Base-by-base conservation (phyloP, 2,113 vertebrate species). In the Sebastes schlegelii region DNA sequence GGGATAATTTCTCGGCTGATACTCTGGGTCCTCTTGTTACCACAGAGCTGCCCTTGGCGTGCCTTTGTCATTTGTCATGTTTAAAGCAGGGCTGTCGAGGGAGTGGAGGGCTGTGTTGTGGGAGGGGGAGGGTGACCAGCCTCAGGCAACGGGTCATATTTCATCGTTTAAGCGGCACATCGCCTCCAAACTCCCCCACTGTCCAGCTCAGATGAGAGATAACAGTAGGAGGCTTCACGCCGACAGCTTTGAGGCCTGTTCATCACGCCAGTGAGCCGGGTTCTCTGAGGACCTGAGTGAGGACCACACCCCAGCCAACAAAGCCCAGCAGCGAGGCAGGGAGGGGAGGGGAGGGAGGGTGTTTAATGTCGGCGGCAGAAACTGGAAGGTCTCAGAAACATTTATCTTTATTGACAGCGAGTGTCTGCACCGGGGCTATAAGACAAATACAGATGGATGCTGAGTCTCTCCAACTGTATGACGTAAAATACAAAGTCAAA, bases 41-140 rank as follows among this genome's bases (percentile, higher is more conserved):
- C 80, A 64, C 82, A 48, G 65, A 52, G 74, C 66, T 65, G 90
- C 81, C 88, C 83, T 84, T 58, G 55, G 48, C 10, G 54, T 19
- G 78, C 60, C 77, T 82, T 63, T 80, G 62, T 81, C 88, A 81
- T 91, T 83, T 54, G 78, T 90, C 88, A 90, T 52, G 62, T 85
- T 85, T 81, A 83, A 90, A 85, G 73, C 82, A 54, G 77, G 46
- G 61, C 73, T 74, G 69, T 77, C 26, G 45, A 40, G 63, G 79
- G 83, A 86, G 42, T 1, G 69, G 16, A 42, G 78, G 58, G 21
- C 48, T 26, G 23, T 65, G 23, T 45, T 48, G 55, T 14, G 10
- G 2, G 62, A n/a, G 58, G 45, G n/a, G 49, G 51, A 21, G 34
- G 4, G 13, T 0, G 52, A 26, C 48, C 34, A 4, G 86, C 80